phyloP scores from a whole-genome alignment of 2,888 invertebrate genomes.

The Pterostichus niger region DNA sequence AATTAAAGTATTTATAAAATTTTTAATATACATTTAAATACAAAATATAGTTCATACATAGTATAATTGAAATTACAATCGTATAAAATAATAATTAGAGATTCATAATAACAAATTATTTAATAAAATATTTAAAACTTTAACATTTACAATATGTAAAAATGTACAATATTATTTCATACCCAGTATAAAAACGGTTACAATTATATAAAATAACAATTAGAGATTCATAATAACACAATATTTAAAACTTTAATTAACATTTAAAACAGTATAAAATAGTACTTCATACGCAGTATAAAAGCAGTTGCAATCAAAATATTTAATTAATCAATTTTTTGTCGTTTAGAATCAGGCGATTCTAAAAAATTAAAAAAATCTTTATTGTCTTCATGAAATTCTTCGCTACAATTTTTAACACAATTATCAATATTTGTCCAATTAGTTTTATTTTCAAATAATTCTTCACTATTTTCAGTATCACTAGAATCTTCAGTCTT shows the following conservation, averaged over 20 bases:
- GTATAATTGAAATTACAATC: too few relatives aligned
- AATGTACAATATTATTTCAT: too few relatives aligned
- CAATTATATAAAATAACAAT: too few relatives aligned
- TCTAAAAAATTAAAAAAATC: conserved; percentile 53
- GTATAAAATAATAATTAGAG: too few relatives aligned
- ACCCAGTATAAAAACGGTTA: too few relatives aligned
- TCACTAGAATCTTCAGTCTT: conserved; percentile 22
- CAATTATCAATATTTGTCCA: conserved; percentile 43
- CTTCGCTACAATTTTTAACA: not conserved
- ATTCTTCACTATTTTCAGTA: not conserved
- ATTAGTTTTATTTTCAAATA: conserved; percentile 49
- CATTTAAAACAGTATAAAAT: not conserved
- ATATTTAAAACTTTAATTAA: not conserved
- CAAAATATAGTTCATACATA: too few relatives aligned
- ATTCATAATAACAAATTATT: too few relatives aligned
- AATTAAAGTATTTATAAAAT: not conserved
- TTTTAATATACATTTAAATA: too few relatives aligned
- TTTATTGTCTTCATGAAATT: conserved; percentile 26
- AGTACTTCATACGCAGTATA: not conserved
- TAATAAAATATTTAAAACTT: too few relatives aligned
- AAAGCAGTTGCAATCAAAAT: conserved; percentile 18
- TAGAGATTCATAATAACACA: not conserved
- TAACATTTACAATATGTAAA: too few relatives aligned
- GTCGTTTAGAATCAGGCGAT: conserved; percentile 47
- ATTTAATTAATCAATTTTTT: conserved; percentile 1